These are phyloP conservation scores for Zophobas morio DNA, from an alignment of 1,140 invertebrate species.

Conservation along the genomic window DNA sequence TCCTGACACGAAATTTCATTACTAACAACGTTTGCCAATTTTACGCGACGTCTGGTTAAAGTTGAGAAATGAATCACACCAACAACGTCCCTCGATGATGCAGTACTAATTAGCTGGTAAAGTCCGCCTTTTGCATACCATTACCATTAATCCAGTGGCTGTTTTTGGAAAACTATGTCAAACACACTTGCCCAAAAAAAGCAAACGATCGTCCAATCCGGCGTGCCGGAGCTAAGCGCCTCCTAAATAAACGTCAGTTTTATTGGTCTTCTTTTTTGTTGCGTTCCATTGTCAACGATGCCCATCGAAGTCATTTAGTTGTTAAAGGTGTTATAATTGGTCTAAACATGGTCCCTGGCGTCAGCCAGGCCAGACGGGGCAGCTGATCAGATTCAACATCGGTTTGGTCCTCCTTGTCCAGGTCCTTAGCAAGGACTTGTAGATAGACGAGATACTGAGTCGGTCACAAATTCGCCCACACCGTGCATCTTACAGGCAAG, in stretches of 20 bases:
- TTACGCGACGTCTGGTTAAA: no score
- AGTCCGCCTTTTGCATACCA: no score
- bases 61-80: no score
- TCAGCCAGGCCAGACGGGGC: conserved; percentile 62
- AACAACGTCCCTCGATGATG: no score
- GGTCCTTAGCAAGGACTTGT: conserved; percentile 52
- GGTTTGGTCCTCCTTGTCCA: conserved; percentile 14
- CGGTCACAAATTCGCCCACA: conserved; percentile 50
- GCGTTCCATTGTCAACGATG: conserved; percentile 60
- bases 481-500: conserved; percentile 36
- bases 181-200: no score
- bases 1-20: no score
- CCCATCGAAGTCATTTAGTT: conserved; percentile 65
- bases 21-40: no score
- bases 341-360: conserved; percentile 64
- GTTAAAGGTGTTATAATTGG: conserved; percentile 66
- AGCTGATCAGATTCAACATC: conserved; percentile 52
- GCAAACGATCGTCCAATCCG: not conserved
- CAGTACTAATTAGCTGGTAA: no score
- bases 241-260: conserved; percentile 56
- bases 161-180: no score
- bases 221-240: conserved; percentile 21
- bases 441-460: conserved; percentile 5
- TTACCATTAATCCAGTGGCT: no score
- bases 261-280: conserved; percentile 53